Conservation (phyloP, 2,113 vertebrate genomes). For the Monopterus albus region DNA sequence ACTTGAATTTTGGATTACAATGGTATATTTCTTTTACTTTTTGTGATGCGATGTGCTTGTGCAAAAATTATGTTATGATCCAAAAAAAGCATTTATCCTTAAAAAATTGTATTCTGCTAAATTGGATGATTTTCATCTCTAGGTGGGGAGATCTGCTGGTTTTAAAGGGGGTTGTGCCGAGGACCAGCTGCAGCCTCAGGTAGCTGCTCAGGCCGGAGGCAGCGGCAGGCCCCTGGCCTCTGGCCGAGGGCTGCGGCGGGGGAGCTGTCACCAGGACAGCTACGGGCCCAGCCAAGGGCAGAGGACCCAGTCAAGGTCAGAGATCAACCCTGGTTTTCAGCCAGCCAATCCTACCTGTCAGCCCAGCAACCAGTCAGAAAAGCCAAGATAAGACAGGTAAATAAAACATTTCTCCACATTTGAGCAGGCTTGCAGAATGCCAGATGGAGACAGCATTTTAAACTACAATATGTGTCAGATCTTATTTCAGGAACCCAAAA, state of each 20-base stretch:
- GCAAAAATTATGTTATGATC: too few species aligned
- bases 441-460: constrained; percentile 9
- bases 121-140: too few species aligned
- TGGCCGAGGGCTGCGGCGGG: constrained; percentile 90
- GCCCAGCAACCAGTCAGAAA: constrained; percentile 78
- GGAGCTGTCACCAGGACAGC: constrained; percentile 91
- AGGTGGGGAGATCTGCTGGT: constrained; percentile 62
- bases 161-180: constrained; percentile 67
- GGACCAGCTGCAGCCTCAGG: constrained; percentile 59
- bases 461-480: constrained; percentile 20
- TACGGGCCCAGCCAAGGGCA: constrained; percentile 81
- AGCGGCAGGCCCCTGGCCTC: constrained; percentile 87
- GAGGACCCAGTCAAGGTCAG: constrained; percentile 86
- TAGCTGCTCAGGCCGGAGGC: constrained; percentile 58
- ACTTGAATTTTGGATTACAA: too few species aligned
- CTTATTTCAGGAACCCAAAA: constrained; percentile 37
- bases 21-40: too few species aligned
- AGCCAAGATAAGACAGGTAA: constrained; percentile 86
- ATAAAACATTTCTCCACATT: neutral
- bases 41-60: too few species aligned
- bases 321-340: constrained; percentile 85
- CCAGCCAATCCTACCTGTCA: constrained; percentile 86
- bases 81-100: too few species aligned
- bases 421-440: neutral
- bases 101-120: too few species aligned